Conservation (phyloP, 2,888 invertebrate species). For the Drosophila kambysellisi region DNA sequence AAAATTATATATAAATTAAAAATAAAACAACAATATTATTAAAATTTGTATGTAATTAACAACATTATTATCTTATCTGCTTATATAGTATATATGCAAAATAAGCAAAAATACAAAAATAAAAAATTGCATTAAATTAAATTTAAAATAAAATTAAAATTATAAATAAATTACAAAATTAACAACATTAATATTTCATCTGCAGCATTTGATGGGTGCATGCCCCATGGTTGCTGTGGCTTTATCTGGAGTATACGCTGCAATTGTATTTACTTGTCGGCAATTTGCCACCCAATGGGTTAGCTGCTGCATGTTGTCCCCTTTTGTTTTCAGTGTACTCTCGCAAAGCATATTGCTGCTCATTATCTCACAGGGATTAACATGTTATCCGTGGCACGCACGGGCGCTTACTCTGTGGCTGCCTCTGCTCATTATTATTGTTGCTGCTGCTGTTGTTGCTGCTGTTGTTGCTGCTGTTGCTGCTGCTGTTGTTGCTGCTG, state of each 20-base stretch:
- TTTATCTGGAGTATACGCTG: not conserved
- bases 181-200: not conserved
- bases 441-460: slow-evolving; percentile 18
- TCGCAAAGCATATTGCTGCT: slow-evolving; percentile 65
- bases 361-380: slow-evolving; percentile 77
- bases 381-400: slow-evolving; percentile 75
- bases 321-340: slow-evolving; percentile 21
- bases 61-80: too few relatives aligned
- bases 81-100: too few relatives aligned
- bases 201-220: not conserved
- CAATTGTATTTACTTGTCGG: slow-evolving; percentile 29
- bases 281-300: slow-evolving; percentile 43
- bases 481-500: not conserved
- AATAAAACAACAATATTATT: too few relatives aligned
- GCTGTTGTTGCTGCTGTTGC: slow-evolving; percentile 2
- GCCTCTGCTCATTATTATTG: slow-evolving; percentile 39
- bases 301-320: not conserved
- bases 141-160: too few relatives aligned
- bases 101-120: too few relatives aligned
- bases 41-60: too few relatives aligned
- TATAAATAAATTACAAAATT: too few relatives aligned
- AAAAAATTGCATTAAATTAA: too few relatives aligned
- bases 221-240: not conserved
- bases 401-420: slow-evolving; percentile 41
- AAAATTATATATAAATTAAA: too few relatives aligned